Percentiles rank a stretch among this genome's conserved stretches.
phyloP scores from a whole-genome alignment of 2,888 invertebrate species.

The Xylocampa areola region DNA sequence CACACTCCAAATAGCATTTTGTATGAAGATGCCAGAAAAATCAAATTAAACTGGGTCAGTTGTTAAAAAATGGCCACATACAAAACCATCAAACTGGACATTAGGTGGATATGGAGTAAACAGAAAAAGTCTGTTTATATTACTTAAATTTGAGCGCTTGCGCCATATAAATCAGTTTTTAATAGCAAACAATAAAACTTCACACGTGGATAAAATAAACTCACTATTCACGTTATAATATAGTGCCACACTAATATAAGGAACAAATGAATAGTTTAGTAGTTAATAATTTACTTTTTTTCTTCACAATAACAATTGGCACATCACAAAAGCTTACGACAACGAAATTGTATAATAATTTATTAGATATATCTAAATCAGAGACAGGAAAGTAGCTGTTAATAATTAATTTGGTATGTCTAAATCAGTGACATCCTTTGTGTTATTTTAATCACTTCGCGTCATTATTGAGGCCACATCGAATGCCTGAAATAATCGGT shows the following conservation, averaged over 20 bases:
- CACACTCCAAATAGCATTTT: background rate
- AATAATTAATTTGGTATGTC: slow-evolving; percentile 39
- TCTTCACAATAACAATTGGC: slow-evolving; percentile 36
- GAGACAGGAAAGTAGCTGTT: slow-evolving; percentile 25
- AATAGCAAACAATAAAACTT: slow-evolving; percentile 3
- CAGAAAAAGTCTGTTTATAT: background rate
- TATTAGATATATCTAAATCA: slow-evolving; percentile 26
- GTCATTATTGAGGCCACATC: slow-evolving; percentile 17
- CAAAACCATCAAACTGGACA: background rate
- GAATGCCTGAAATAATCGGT: slow-evolving; percentile 27
- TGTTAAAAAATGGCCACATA: background rate
- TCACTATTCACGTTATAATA: background rate
- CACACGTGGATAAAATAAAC: background rate
- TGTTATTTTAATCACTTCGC: slow-evolving; percentile 27
- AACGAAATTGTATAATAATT: slow-evolving; percentile 36
- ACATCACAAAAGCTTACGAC: slow-evolving; percentile 26
- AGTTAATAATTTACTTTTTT: slow-evolving; percentile 32
- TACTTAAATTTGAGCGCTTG: background rate
- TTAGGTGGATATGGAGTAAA: background rate
- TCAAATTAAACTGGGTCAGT: background rate
- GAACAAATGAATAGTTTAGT: slow-evolving; percentile 20
- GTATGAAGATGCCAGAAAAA: background rate
- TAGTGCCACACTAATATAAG: slow-evolving; percentile 11
- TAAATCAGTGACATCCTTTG: slow-evolving; percentile 28
- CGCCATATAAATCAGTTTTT: background rate